Conservation (phyloP, 2,888 invertebrate genomes). For the Epirrita christyi region DNA sequence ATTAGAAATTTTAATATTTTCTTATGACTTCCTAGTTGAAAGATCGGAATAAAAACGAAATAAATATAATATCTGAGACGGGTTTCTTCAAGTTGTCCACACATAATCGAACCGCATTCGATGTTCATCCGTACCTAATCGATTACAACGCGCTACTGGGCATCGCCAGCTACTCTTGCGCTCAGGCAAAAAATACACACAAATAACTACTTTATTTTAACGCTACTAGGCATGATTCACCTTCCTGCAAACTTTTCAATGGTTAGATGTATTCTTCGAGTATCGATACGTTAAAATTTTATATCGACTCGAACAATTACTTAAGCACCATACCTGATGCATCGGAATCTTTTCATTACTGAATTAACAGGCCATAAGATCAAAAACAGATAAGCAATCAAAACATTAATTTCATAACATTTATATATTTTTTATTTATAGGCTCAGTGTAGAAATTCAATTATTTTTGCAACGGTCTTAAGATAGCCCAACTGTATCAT, state of each 20-base stretch:
- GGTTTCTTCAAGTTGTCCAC: conserved; percentile 46
- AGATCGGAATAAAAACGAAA: conserved; percentile 26
- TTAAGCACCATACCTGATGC: conserved; percentile 42
- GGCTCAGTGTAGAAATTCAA: too few species aligned
- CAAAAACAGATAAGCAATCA: neutral
- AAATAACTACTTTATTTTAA: conserved; percentile 14
- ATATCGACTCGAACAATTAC: conserved; percentile 45
- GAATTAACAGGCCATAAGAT: conserved; percentile 4
- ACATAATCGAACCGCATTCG: conserved; percentile 53
- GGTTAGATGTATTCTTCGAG: conserved; percentile 41
- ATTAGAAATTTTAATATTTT: neutral
- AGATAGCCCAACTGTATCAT: too few species aligned
- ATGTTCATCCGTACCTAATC: conserved; percentile 62
- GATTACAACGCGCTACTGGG: conserved; percentile 70
- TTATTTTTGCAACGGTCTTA: too few species aligned
- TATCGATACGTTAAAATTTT: conserved; percentile 51
- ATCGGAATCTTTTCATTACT: conserved; percentile 48
- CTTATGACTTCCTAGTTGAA: neutral
- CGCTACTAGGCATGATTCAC: conserved; percentile 1
- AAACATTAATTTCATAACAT: conserved; percentile 16
- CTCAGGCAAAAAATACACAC: neutral
- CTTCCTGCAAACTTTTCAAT: conserved; percentile 4
- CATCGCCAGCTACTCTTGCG: conserved; percentile 42
- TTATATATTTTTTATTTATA: conserved; percentile 4
- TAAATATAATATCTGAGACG: conserved; percentile 34